Base-by-base conservation (phyloP, 2,797 vertebrate genomes). In the Lagorchestes hirsutus region DNA sequence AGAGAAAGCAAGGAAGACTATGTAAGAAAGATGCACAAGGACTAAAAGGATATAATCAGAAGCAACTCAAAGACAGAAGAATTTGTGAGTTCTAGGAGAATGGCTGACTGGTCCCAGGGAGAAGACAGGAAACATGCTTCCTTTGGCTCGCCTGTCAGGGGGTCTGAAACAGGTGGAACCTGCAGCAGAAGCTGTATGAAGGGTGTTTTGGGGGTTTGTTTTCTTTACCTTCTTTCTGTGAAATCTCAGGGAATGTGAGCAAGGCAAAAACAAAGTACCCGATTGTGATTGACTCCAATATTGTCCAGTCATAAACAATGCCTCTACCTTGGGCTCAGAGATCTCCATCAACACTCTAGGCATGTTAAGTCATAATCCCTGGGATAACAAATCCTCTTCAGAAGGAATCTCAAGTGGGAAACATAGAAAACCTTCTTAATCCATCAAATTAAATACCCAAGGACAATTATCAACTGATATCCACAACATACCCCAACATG, bases 291-390 rank as follows among this genome's bases (percentile, higher is more conserved):
- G 24, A 95, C 94, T 34, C 55, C 57, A 94, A 14, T 90, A 16
- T 91, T 93, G 93, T 34, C 96, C 90, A 91, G 93, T 8, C 91
- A n/a, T 0, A 94, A 93, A 13, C 24, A 93, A 91, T 55, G 8
- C 34, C 11, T 31, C 14, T n/a, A 54, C 94, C 92, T 5, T 94
- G 14, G 9, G 10, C 3, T 93, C 16, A 12, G n/a, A 4, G 95
- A 24, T 62, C 74, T 52, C 57, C 82, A 55, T 74, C 96, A 74
- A 74, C 40, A 74, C 6, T 91, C 16, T 87, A 90, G 0, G 57
- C 31, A 28, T 50, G 5, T 93, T 40, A 97, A 91, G 91, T 90
- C 95, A 90, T 92, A 96, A 95, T 90, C 54, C 46, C 27, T 55
- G 74, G 93, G 6, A 59, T 4, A 96, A 14, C n/a, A 95, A 94